A percentile compares a stretch with the other conserved stretches of the same genome.
Conservation (phyloP, 1,140 invertebrate species). For the Drosophila rhopaloa region DNA sequence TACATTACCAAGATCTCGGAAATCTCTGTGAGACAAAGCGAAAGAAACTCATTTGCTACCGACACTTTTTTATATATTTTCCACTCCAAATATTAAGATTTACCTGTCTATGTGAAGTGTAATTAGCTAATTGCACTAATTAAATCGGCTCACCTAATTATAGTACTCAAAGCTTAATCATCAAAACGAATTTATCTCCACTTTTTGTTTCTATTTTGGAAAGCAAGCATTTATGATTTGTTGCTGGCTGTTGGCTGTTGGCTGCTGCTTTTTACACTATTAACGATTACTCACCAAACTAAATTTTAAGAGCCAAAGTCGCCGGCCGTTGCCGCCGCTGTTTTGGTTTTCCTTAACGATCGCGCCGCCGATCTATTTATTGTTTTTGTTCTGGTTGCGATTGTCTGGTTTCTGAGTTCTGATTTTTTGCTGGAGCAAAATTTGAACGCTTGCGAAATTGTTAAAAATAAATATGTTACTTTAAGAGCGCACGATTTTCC, state of each 20-base stretch:
- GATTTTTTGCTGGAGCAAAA: constrained; percentile 65
- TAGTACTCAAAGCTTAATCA: constrained; percentile 45
- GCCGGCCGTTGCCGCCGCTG: constrained; percentile 35
- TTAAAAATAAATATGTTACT: constrained; percentile 81
- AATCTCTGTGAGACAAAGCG: neutral
- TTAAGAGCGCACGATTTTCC: constrained; percentile 63
- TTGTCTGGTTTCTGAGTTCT: constrained; percentile 54
- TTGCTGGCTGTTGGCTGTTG: constrained; percentile 8
- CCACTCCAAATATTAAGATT: constrained; percentile 27
- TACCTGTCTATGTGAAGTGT: constrained; percentile 11
- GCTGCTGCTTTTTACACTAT: constrained; percentile 43
- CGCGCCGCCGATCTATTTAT: constrained; percentile 43
- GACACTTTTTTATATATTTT: constrained; percentile 10
- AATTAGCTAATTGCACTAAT: constrained; percentile 57
- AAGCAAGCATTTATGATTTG: constrained; percentile 53
- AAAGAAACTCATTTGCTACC: neutral
- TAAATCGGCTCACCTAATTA: constrained; percentile 50
- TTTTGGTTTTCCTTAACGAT: constrained; percentile 55
- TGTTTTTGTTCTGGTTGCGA: constrained; percentile 46
- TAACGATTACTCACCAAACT: constrained; percentile 64
- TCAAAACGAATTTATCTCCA: constrained; percentile 22
- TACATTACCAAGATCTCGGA: neutral
- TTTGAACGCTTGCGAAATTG: constrained; percentile 77
- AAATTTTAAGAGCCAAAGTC: constrained; percentile 54
- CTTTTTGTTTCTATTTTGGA: constrained; percentile 54